Conservation (phyloP, 2,797 vertebrate species). For the Epinephelus coioides region DNA sequence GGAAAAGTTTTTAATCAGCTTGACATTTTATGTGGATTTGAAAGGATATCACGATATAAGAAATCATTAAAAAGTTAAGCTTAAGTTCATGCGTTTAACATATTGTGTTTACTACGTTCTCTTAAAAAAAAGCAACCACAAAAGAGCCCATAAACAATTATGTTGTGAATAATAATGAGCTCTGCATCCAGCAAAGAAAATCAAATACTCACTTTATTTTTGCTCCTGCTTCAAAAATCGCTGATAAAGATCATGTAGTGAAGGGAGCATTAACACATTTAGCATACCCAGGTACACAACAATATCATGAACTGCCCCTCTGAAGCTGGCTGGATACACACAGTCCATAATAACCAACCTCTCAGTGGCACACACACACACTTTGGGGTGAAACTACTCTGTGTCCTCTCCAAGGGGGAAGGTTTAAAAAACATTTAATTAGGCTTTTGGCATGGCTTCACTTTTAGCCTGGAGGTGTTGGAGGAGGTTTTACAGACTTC, state of each 20-base stretch:
- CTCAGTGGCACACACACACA: constrained; percentile 42
- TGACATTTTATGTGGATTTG: not conserved
- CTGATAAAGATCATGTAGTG: not conserved
- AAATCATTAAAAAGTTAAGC: not conserved
- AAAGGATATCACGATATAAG: not conserved
- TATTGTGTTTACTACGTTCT: not conserved
- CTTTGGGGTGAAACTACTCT: constrained; percentile 67
- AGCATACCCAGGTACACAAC: not conserved
- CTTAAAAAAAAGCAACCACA: not conserved
- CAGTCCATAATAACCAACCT: constrained; percentile 55
- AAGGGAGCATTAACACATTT: not conserved
- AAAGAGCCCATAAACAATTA: not conserved
- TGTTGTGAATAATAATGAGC: not conserved
- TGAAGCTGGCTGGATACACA: constrained; percentile 24
- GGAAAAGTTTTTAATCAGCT: not conserved
- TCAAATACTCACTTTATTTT: not conserved
- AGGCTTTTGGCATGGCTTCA: constrained; percentile 83
- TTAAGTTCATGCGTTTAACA: not conserved
- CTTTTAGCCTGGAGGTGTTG: constrained; percentile 82
- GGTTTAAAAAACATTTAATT: constrained; percentile 86
- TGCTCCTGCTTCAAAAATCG: not conserved
- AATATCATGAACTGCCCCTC: constrained; percentile 21
- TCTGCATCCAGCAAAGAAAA: not conserved
- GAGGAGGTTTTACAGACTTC: constrained; percentile 80
- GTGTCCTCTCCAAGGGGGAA: constrained; percentile 79